Conservation (phyloP, 2,797 vertebrate genomes). For the Sebastes vulpes region DNA sequence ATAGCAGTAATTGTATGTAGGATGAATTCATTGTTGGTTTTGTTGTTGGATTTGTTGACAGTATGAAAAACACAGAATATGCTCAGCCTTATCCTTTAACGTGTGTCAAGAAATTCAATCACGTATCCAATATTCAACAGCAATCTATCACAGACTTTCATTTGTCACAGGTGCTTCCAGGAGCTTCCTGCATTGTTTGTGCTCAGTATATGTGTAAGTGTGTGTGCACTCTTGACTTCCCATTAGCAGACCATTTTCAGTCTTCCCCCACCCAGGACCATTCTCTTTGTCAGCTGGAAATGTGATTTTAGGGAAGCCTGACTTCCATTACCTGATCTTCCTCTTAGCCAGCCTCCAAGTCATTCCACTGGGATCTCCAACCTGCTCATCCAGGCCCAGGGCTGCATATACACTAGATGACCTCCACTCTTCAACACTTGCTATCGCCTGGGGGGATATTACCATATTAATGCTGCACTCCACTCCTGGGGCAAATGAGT, state of each 20-base stretch:
- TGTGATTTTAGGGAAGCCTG: constrained; percentile 73
- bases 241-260: constrained; percentile 55
- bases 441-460: constrained; percentile 73
- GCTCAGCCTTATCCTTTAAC: background rate
- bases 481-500: constrained; percentile 68
- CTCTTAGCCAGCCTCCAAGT: constrained; percentile 52
- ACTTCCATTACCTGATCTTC: constrained; percentile 72
- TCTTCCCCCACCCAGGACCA: constrained; percentile 15
- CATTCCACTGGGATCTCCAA: constrained; percentile 63
- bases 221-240: constrained; percentile 17
- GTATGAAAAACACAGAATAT: background rate
- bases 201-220: background rate
- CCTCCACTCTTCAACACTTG: constrained; percentile 68
- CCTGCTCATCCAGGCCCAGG: constrained; percentile 47
- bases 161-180: constrained; percentile 33
- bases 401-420: constrained; percentile 75
- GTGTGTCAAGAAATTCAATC: background rate
- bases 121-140: background rate
- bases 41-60: background rate
- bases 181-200: constrained; percentile 25
- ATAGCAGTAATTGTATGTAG: background rate
- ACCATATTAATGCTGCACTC: constrained; percentile 81
- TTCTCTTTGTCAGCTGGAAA: constrained; percentile 72
- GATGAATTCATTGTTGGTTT: background rate
- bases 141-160: constrained; percentile 5